Evolutionary conservation across 2,888 invertebrate species (phyloP).

Genomic region (Lacanobia wlatinum): DNA sequence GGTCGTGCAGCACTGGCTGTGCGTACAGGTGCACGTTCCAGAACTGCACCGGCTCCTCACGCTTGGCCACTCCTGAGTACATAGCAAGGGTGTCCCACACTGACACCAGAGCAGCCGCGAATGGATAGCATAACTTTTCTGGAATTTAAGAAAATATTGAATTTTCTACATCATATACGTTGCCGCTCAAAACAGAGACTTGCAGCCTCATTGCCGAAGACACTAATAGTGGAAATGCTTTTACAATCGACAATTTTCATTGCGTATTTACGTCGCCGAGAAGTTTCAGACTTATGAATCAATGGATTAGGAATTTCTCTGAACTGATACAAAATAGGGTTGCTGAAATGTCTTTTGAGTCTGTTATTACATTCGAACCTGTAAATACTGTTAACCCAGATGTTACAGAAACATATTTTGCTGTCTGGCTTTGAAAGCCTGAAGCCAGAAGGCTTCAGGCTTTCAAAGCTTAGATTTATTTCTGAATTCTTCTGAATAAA

Average conservation of each 20-base stretch:
- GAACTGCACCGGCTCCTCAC: slow-evolving; percentile 92
- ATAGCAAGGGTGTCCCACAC: slow-evolving; percentile 93
- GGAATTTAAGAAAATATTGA: slow-evolving; percentile 16
- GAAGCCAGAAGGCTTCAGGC: too few relatives aligned
- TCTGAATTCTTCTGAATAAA: too few relatives aligned
- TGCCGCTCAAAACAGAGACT: background rate
- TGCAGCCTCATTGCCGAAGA: background rate
- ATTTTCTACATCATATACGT: too few relatives aligned
- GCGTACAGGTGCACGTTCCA: slow-evolving; percentile 91
- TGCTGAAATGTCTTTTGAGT: background rate
- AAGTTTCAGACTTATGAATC: too few relatives aligned
- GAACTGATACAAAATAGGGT: too few relatives aligned
- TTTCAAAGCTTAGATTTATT: too few relatives aligned
- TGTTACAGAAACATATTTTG: too few relatives aligned
- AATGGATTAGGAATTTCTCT: too few relatives aligned
- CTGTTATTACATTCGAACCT: background rate
- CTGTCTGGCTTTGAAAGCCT: too few relatives aligned
- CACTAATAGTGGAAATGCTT: background rate
- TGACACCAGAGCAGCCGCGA: slow-evolving; percentile 93
- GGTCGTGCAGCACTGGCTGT: slow-evolving; percentile 89
- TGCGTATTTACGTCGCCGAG: too few relatives aligned
- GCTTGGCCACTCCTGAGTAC: slow-evolving; percentile 88
- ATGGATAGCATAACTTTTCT: slow-evolving; percentile 90
- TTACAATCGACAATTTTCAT: too few relatives aligned
- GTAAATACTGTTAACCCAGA: background rate